These are phyloP conservation scores for Masticophis lateralis DNA, from an alignment of 2,797 vertebrate genomes.

Conservation along the genomic window DNA sequence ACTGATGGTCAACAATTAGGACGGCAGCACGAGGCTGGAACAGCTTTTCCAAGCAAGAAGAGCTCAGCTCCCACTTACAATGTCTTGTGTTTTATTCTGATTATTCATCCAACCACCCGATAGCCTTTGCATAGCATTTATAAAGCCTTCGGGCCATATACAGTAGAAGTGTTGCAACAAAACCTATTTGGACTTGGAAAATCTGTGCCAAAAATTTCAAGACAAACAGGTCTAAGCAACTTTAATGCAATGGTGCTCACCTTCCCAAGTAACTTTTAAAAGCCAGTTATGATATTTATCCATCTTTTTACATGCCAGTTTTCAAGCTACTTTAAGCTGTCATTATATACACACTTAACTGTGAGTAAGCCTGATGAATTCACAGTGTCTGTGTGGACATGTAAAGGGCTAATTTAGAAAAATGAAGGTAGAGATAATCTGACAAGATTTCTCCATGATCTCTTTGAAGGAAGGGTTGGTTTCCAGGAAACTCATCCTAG, in stretches of 20 bases:
- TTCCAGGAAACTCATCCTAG: neutral
- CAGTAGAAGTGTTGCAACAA: conserved; percentile 51
- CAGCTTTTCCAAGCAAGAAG: conserved; percentile 38
- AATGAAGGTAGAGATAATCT: neutral
- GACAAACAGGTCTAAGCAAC: conserved; percentile 26
- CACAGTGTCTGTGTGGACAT: neutral
- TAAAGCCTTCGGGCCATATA: conserved; percentile 26
- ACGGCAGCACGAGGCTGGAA: neutral
- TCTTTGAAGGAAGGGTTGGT: neutral
- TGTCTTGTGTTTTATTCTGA: conserved; percentile 28
- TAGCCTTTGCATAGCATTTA: conserved; percentile 43
- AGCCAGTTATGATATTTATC: neutral
- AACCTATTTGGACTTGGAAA: conserved; percentile 25
- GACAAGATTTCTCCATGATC: neutral
- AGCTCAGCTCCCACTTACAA: conserved; percentile 42
- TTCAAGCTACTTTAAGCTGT: neutral
- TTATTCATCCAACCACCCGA: conserved; percentile 41
- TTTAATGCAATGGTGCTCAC: neutral
- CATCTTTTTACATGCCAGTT: neutral
- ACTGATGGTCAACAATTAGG: neutral
- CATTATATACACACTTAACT: neutral
- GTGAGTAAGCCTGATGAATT: neutral
- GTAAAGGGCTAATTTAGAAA: neutral
- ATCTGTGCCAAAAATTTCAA: conserved; percentile 21
- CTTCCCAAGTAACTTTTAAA: neutral